A percentile compares a stretch with the other conserved stretches of the same genome.
Conservation (phyloP, 53 echinoderm and acorn worm genomes). For the Hippasteria phrygiana region DNA sequence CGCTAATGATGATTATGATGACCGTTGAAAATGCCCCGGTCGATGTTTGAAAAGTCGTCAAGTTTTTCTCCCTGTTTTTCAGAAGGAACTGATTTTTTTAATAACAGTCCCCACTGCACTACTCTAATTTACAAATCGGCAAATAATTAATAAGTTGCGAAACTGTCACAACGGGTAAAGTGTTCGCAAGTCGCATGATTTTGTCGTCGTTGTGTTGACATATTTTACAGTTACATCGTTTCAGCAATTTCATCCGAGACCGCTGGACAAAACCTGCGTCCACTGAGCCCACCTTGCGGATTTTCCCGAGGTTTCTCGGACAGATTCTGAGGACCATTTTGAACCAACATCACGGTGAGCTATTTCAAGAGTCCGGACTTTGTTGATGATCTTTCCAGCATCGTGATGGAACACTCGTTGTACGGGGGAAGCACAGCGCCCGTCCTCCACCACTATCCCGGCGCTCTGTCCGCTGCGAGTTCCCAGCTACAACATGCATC, state of each 20-base stretch:
- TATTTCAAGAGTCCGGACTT: constrained; percentile 5
- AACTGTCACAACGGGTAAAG: not conserved
- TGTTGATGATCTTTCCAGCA: constrained; percentile 36
- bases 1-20: constrained; percentile 42
- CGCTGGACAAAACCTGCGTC: not conserved
- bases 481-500: constrained; percentile 80
- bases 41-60: constrained; percentile 18
- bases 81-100: not conserved
- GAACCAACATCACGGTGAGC: not conserved
- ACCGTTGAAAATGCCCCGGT: not conserved
- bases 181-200: not conserved
- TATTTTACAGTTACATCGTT: constrained; percentile 32
- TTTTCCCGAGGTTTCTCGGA: not conserved
- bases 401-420: constrained; percentile 92
- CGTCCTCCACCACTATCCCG: constrained; percentile 96
- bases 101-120: not conserved
- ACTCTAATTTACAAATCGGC: not conserved
- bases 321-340: not conserved
- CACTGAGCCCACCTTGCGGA: not conserved
- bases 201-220: constrained; percentile 21
- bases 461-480: constrained; percentile 69
- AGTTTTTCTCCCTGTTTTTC: not conserved
- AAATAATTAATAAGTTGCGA: not conserved
- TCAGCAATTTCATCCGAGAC: not conserved
- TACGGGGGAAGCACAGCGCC: constrained; percentile 88